Conservation (phyloP, 2,888 invertebrate species). For the Emmelina monodactyla region DNA sequence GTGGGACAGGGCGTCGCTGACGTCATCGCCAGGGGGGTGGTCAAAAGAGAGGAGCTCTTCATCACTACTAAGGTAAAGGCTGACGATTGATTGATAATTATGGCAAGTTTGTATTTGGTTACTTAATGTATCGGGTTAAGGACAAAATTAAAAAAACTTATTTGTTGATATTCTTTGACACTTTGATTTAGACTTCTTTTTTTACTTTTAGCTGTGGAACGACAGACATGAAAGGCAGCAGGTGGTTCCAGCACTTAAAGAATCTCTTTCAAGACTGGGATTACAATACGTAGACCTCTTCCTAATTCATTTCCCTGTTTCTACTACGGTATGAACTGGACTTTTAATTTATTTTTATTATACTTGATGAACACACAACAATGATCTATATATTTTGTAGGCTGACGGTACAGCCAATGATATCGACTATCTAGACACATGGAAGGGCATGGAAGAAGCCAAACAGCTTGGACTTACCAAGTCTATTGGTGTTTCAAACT, state of each 20-base stretch:
- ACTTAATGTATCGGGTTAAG: too few relatives aligned
- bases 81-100: not conserved
- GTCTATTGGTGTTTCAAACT: conserved; percentile 81
- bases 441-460: conserved; percentile 74
- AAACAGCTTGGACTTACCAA: conserved; percentile 68
- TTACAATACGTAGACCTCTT: conserved; percentile 79
- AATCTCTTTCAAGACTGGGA: conserved; percentile 69
- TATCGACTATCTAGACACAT: conserved; percentile 72
- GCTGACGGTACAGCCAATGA: conserved; percentile 34
- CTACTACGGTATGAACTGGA: too few relatives aligned
- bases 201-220: conserved; percentile 34
- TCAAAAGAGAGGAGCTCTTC: conserved; percentile 43
- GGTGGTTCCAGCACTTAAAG: conserved; percentile 70
- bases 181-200: too few relatives aligned
- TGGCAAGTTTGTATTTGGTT: too few relatives aligned
- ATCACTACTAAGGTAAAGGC: conserved; percentile 36
- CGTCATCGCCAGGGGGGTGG: conserved; percentile 46
- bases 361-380: not conserved
- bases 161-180: not conserved
- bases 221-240: conserved; percentile 66
- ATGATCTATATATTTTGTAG: conserved; percentile 17
- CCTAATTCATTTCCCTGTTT: conserved; percentile 80
- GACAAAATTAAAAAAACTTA: not conserved
- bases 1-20: conserved; percentile 59
- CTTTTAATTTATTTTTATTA: too few relatives aligned